Evolutionary conservation across 2,113 vertebrate genomes (phyloP).

Genomic region (Microcebus ravelobensis): DNA sequence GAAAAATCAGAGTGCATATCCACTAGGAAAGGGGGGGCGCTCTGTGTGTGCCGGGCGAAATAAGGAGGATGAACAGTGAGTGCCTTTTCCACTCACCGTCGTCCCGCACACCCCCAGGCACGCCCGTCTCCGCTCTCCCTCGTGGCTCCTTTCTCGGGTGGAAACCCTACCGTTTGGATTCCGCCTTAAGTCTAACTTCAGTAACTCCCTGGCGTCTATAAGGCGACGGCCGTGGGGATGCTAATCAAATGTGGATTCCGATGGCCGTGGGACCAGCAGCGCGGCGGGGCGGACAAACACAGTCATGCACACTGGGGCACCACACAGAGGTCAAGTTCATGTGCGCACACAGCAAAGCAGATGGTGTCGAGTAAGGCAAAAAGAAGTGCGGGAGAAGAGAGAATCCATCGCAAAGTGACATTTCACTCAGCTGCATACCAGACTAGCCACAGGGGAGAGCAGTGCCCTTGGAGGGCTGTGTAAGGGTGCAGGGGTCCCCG

Average conservation of each 20-base stretch:
- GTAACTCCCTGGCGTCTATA: neutral
- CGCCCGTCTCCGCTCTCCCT: neutral
- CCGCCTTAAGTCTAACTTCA: neutral
- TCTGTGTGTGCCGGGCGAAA: neutral
- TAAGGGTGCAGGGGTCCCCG: neutral
- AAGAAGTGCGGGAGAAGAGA: neutral
- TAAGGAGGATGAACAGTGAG: neutral
- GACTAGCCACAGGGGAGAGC: neutral
- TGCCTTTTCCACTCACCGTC: accelerated
- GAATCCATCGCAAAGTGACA: neutral
- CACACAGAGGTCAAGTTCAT: neutral
- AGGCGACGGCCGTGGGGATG: neutral
- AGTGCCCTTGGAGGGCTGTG: neutral
- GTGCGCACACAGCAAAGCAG: too few species aligned
- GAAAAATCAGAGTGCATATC: neutral
- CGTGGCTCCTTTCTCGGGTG: neutral
- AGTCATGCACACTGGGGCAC: too few species aligned
- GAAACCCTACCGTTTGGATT: neutral
- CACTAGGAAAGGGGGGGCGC: too few species aligned
- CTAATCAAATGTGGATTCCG: neutral
- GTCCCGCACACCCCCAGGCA: too few species aligned
- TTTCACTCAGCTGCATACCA: too few species aligned
- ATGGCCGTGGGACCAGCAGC: neutral
- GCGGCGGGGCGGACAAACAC: neutral
- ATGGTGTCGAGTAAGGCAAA: too few species aligned